Percentiles rank a stretch among this genome's conserved stretches.
phyloP scores from a whole-genome alignment of 2,797 vertebrate species.

The Micromesistius poutassou region DNA sequence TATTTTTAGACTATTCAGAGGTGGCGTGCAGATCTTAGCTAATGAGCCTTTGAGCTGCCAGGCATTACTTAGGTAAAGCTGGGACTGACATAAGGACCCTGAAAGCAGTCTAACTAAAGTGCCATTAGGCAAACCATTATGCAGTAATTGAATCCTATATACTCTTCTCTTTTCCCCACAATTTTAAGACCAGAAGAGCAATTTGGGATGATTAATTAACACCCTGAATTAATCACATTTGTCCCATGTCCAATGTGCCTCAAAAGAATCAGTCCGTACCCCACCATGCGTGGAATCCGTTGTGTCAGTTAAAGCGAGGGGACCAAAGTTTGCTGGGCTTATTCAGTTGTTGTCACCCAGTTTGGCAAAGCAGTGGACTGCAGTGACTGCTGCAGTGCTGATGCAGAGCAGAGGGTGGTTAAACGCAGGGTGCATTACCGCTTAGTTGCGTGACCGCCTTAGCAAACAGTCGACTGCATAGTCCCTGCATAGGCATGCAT shows the following conservation, averaged over 20 bases:
- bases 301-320: neutral
- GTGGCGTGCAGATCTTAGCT: neutral
- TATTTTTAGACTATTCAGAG: neutral
- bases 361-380: neutral
- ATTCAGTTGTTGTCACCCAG: neutral
- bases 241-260: neutral
- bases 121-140: neutral
- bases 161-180: neutral
- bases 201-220: neutral
- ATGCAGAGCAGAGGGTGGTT: neutral
- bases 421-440: neutral
- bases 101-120: neutral
- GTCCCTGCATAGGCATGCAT: neutral
- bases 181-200: neutral
- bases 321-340: neutral
- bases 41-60: neutral
- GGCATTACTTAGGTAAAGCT: neutral
- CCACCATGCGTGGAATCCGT: neutral
- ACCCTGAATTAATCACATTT: neutral
- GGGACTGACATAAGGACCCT: neutral
- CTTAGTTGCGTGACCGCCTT: neutral
- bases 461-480: neutral
- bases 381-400: neutral
- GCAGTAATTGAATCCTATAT: neutral
- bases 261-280: neutral